Evolutionary conservation across 2,888 invertebrate species (phyloP).

Genomic region (Teleiodes luculella): DNA sequence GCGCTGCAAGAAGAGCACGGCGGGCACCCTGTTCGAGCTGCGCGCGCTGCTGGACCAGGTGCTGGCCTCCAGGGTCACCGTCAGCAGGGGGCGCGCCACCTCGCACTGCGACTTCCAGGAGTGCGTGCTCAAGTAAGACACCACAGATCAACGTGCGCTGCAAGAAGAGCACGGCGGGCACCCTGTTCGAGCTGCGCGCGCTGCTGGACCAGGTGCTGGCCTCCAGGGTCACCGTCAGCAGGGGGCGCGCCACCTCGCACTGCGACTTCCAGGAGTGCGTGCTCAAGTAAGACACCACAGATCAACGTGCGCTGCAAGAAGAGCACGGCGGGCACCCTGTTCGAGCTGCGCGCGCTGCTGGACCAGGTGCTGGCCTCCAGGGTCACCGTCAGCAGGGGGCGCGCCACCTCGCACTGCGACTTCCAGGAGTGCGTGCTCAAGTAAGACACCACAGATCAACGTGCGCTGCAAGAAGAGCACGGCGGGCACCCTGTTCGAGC

Average conservation of each 20-base stretch:
- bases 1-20: constrained; percentile 45
- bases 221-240: constrained; percentile 44
- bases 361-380: constrained; percentile 63
- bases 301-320: constrained; percentile 48
- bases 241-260: constrained; percentile 27
- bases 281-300: constrained; percentile 49
- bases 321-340: constrained; percentile 46
- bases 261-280: constrained; percentile 56
- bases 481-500: constrained; percentile 46
- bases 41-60: constrained; percentile 59
- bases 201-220: constrained; percentile 62
- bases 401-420: constrained; percentile 30
- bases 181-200: constrained; percentile 49
- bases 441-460: no score
- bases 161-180: constrained; percentile 42
- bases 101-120: constrained; percentile 50
- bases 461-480: constrained; percentile 50
- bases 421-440: constrained; percentile 61
- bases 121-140: constrained; percentile 58
- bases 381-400: constrained; percentile 35
- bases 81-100: constrained; percentile 26
- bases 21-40: constrained; percentile 48
- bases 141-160: constrained; percentile 43
- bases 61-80: constrained; percentile 52
- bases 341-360: constrained; percentile 49